Evolutionary conservation across 64 coral and sea anemone species (phyloP), one percentile per base, ranked within the genome.

Genomic region (Catalaphyllia jardinei): DNA sequence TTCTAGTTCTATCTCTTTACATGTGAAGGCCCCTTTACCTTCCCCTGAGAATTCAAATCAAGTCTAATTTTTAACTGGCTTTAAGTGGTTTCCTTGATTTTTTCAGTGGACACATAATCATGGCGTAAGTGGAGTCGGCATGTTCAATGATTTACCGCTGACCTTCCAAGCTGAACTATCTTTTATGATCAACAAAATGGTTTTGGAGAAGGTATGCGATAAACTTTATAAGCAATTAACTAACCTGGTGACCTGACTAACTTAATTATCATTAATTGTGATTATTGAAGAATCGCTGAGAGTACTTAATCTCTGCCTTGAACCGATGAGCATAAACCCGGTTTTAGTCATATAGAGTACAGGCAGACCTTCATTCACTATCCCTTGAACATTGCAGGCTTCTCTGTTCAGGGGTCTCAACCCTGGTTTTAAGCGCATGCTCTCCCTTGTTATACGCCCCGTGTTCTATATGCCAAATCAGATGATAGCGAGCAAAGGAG

Each of bases 401-500:
- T 88, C 91, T 25, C 67, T 96, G 14, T 96, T 96, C 88, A 89
- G 74, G 49, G 72, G 73, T 50, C 80, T 96, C 57, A 89, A 89
- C 29, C 72, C 88, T 74, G 95, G 88, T 12, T 96, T 93, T 79
- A 93, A 90, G 82, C 88, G 95, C 46, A 96, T 96, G 95, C 31
- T 96, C 20, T 93, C 95, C 61, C 57, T 93, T 14, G 87, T 93
- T 24, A 96, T 96, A 50, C 77, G 89, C 6, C 95, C 91, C 19
- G 87, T 96, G 46, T 96, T 96, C 72, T 96, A 84, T 55, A 80
- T 96, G 71, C 95, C 95, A 64, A 90, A 89, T 31, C 95, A 96
- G 65, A 76, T 93, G 24, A 96, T 96, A 25, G 88, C 88, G 2
- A 87, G 35, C 67, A 96, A 88, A 57, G 95, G 95, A 59, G 95